Evolutionary conservation across 2,888 invertebrate genomes (phyloP), one percentile per base, ranked within the genome.

Genomic region (Drosophila anceps): DNA sequence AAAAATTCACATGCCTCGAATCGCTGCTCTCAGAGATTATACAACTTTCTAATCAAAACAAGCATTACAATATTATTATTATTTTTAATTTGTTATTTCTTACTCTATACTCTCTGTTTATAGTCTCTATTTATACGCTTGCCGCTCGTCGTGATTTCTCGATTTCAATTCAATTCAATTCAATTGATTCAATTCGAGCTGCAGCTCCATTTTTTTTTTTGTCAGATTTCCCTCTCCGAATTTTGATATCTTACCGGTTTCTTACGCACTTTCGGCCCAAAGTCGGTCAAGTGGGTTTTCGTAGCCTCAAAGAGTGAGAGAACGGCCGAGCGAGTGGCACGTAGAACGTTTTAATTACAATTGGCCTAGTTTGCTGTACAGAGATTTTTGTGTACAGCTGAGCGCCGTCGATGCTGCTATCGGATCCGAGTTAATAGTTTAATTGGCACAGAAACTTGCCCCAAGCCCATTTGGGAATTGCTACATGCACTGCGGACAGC

Each of bases 301-400:
- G 54, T 33, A 31, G 60, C 50, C 55, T 10, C 4, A 41, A 41
- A 15, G 20, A 51, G 1, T 2, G 7, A 8, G 20, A 0, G 31
- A 51, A 18, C 1, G 51, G 20, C 37, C 8, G 24, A 53, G 18
- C 10, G 2, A n/a, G 12, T 7, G 37, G 82, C 90, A 89, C 89
- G 91, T 91, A 91, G 77, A 79, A 77, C 79, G 81, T 78, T 90
- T 91, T 90, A 91, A 91, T 90, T 90, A 82, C 85, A 84, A 87
- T 87, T 91, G 90, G 82, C 91, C 91, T 77, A 90, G 84, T 84
- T 91, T 76, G 12, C 6, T 62, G 39, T 18, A 18, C 67, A 37
- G 31, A 70, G 73, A 70, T 78, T 74, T 65, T 58, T 64, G 63
- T 70, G 57, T 60, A 29, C 60, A 48, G 43, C 59, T 18, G 20